Evolutionary conservation across 30 jellyfish, hydroid and myxozoan species (phyloP).

Genomic region (Morbakka virulenta): DNA sequence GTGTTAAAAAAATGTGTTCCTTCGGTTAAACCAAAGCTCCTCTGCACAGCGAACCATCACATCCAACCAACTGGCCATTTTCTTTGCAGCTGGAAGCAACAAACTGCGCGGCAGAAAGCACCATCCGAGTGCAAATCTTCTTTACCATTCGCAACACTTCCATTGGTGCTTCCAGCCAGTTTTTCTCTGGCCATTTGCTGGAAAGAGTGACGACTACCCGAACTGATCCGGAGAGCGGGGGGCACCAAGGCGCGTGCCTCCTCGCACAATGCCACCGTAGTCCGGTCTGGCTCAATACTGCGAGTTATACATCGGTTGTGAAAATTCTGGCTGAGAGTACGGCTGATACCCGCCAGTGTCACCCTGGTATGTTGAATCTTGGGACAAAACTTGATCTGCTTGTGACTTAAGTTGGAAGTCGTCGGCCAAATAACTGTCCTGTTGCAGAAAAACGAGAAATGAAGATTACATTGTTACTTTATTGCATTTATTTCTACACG

Average conservation of each 20-base stretch:
- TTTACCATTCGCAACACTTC: too few species aligned
- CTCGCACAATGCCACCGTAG: constrained; percentile 60
- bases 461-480: neutral
- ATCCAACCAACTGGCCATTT: too few species aligned
- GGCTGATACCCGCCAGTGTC: constrained; percentile 99
- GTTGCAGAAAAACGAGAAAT: neutral
- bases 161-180: too few species aligned
- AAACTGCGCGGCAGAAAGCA: too few species aligned
- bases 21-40: too few species aligned
- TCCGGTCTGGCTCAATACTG: constrained; percentile 90
- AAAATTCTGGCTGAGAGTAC: constrained; percentile 95
- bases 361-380: constrained; percentile 98
- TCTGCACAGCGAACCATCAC: too few species aligned
- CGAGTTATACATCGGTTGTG: constrained; percentile 99
- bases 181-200: neutral
- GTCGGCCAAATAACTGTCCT: constrained; percentile 97
- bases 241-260: constrained; percentile 60
- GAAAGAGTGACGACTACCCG: neutral
- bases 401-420: constrained; percentile 98
- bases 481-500: neutral
- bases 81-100: too few species aligned
- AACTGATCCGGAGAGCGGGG: constrained; percentile 44
- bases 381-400: constrained; percentile 97
- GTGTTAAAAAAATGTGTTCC: too few species aligned
- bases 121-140: too few species aligned